Conservation (phyloP, 1,140 invertebrate species). For the Anadara kagoshimensis region DNA sequence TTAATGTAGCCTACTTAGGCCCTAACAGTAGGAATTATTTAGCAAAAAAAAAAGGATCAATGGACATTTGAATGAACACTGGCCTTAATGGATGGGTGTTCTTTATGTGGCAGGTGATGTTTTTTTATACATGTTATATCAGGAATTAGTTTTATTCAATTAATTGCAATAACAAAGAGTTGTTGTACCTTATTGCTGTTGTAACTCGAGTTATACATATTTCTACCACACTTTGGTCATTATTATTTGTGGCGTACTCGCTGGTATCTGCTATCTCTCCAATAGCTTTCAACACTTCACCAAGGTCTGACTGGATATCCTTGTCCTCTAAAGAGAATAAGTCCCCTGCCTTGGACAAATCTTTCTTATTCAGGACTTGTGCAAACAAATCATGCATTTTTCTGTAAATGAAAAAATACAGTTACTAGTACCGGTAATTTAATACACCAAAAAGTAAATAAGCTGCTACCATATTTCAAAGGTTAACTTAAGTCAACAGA, state of each 20-base stretch:
- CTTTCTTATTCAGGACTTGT: conserved; percentile 88
- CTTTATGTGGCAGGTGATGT: too few relatives aligned
- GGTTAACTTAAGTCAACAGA: too few relatives aligned
- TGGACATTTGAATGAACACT: too few relatives aligned
- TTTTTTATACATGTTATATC: too few relatives aligned
- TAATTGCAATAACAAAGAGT: neutral
- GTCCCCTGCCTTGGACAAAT: conserved; percentile 92
- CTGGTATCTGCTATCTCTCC: conserved; percentile 85
- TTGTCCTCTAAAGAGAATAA: conserved; percentile 90
- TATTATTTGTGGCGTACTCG: conserved; percentile 88
- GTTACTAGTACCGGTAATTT: too few relatives aligned
- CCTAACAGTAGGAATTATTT: too few relatives aligned
- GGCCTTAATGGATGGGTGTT: too few relatives aligned
- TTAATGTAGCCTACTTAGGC: too few relatives aligned
- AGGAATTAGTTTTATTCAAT: too few relatives aligned
- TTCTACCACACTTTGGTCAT: conserved; percentile 94
- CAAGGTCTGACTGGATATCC: conserved; percentile 89
- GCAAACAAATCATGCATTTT: conserved; percentile 91
- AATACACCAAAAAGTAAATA: too few relatives aligned
- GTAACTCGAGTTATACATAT: conserved; percentile 92
- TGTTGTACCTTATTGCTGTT: conserved; percentile 83
- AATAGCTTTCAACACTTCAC: conserved; percentile 86
- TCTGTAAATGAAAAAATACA: neutral
- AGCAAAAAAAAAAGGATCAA: too few relatives aligned
- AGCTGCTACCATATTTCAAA: too few relatives aligned